A percentile compares a stretch with the other conserved stretches of the same genome.
phyloP scores from a whole-genome alignment of 2,113 vertebrate genomes.

The Menura novaehollandiae region DNA sequence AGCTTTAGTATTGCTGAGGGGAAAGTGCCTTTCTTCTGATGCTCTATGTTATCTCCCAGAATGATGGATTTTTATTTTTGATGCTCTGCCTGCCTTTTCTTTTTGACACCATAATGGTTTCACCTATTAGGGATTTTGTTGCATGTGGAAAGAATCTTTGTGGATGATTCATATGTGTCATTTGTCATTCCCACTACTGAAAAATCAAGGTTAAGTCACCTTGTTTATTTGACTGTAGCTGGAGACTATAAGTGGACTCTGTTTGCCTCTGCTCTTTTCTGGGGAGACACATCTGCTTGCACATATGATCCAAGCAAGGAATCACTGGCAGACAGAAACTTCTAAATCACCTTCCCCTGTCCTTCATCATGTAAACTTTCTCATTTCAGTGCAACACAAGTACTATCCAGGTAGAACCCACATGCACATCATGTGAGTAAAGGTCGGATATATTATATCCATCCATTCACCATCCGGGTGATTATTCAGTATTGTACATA shows the following conservation, averaged over 20 bases:
- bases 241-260: neutral
- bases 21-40: neutral
- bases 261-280: neutral
- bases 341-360: neutral
- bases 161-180: neutral
- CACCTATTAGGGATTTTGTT: neutral
- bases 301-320: neutral
- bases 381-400: neutral
- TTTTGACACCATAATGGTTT: neutral
- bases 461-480: neutral
- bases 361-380: neutral
- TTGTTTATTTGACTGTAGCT: neutral
- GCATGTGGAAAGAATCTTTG: neutral
- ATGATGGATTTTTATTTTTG: neutral
- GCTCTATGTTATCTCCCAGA: neutral
- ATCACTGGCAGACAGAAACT: neutral
- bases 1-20: neutral
- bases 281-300: neutral
- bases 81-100: neutral
- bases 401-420: neutral
- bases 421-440: neutral
- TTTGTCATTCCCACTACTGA: neutral
- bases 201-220: neutral
- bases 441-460: neutral
- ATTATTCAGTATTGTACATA: neutral